Conservation (phyloP, 2,888 invertebrate genomes). For the Campoplex nolae region DNA sequence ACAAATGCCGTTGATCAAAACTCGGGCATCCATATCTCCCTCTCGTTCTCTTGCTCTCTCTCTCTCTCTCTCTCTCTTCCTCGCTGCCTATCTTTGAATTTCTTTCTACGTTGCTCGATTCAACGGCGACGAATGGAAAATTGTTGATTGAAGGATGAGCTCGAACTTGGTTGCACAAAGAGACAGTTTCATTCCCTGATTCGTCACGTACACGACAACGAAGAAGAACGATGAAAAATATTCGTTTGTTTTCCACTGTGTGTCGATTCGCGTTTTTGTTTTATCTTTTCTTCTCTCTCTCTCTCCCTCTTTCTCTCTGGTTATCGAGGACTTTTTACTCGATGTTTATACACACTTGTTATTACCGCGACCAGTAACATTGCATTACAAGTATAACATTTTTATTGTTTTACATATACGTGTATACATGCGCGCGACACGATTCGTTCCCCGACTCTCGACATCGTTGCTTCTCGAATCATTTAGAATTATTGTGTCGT, state of each 20-base stretch:
- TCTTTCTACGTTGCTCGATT: constrained; percentile 18
- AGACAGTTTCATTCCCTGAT: constrained; percentile 24
- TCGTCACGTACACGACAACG: constrained; percentile 18
- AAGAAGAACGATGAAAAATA: constrained; percentile 23
- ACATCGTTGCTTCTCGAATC: constrained; percentile 22
- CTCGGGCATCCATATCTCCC: constrained; percentile 61
- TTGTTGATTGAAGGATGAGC: constrained; percentile 27
- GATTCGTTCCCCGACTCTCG: constrained; percentile 57
- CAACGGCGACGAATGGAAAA: constrained; percentile 56
- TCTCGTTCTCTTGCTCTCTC: background rate
- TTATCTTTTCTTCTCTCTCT: constrained; percentile 15
- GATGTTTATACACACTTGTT: constrained; percentile 41
- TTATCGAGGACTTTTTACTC: constrained; percentile 67
- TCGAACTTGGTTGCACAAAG: constrained; percentile 25
- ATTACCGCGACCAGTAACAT: constrained; percentile 37
- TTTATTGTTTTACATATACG: background rate
- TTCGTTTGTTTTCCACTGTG: constrained; percentile 54
- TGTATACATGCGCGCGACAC: constrained; percentile 46
- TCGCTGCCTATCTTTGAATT: constrained; percentile 15
- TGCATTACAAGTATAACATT: background rate
- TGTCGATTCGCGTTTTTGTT: background rate
- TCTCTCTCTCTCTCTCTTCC: constrained; percentile 19
- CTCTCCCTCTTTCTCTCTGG: constrained; percentile 1
- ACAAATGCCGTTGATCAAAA: constrained; percentile 62
- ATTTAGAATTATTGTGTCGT: background rate